These are phyloP conservation scores for Sebastes umbrosus DNA, from an alignment of 2,797 vertebrate genomes.

Conservation along the genomic window DNA sequence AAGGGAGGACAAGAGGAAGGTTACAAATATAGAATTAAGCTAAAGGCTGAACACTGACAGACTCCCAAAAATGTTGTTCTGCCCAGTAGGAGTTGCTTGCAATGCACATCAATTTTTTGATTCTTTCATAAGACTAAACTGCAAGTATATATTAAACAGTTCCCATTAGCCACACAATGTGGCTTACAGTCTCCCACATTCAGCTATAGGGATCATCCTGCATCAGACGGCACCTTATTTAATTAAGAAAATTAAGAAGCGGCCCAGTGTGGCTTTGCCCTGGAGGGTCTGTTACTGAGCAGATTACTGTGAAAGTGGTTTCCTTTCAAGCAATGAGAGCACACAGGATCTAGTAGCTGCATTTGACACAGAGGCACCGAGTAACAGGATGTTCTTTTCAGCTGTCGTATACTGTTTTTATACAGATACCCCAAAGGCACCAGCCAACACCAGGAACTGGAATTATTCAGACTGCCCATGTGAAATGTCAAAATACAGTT, in stretches of 20 bases:
- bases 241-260: slow-evolving; percentile 64
- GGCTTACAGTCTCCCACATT: slow-evolving; percentile 27
- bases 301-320: slow-evolving; percentile 57
- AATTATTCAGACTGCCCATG: slow-evolving; percentile 16
- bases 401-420: slow-evolving; percentile 38
- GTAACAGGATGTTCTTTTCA: slow-evolving; percentile 50
- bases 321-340: slow-evolving; percentile 21
- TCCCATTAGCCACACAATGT: background rate
- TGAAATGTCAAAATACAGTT: slow-evolving; percentile 32
- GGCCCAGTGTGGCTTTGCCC: slow-evolving; percentile 44
- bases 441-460: background rate
- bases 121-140: background rate
- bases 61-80: background rate
- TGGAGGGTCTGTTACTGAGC: slow-evolving; percentile 42
- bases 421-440: slow-evolving; percentile 25
- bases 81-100: background rate
- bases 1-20: background rate
- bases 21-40: background rate
- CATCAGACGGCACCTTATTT: slow-evolving; percentile 51
- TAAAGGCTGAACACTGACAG: background rate
- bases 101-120: background rate
- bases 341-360: slow-evolving; percentile 29
- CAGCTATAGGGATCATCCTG: slow-evolving; percentile 31
- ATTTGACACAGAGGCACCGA: slow-evolving; percentile 24
- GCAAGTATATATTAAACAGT: background rate